Evolutionary conservation across 2,113 vertebrate species (phyloP), one percentile per base, ranked within the genome.

Genomic region (Callospermophilus lateralis): DNA sequence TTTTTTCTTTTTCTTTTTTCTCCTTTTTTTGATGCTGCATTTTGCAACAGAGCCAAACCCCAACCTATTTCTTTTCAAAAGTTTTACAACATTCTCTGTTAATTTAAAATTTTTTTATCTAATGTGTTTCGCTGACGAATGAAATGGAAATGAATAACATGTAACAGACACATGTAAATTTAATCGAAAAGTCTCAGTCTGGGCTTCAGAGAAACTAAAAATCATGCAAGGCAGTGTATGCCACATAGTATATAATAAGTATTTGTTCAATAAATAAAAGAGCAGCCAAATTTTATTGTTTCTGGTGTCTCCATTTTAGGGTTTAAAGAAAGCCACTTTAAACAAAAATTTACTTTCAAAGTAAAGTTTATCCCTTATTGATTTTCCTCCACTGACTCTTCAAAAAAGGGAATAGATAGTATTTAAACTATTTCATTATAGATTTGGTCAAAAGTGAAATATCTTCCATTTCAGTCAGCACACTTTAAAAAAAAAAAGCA

Each of bases 311-410:
- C 42, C 11, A 78, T 48, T 84, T 70, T 84, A 28, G 85, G 12
- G 6, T 90, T 86, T 85, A 34, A 81, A 93, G 61, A 34, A 81
- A 93, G 61, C 32, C 53, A 17, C 2, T 85, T 42, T 74, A 84
- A 84, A n/a, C 20, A 68, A 24, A 83, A 68, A 65, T 70, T 88
- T 97, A 53, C 63, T 94, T 93, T 92, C 70, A 26, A 78, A 70
- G 4, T 55, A 84, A 84, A 70, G 6, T 12, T 12, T 85, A 70
- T 32, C 4, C 4, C 24, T 83, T 77, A 78, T 1, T 53, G 42
- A 65, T 90, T 97, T 87, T 51, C 22, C 48, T 22, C 24, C 5
- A 78, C 26, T 7, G 19, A 58, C 34, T 67, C 45, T 79, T 65
- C 6, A 61, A 53, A 73, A 92, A 85, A 26, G 1, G 85, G 87